Percentiles rank a stretch among this genome's conserved stretches.
Conservation (phyloP, 2,888 invertebrate species). For the Hemaris fuciformis region DNA sequence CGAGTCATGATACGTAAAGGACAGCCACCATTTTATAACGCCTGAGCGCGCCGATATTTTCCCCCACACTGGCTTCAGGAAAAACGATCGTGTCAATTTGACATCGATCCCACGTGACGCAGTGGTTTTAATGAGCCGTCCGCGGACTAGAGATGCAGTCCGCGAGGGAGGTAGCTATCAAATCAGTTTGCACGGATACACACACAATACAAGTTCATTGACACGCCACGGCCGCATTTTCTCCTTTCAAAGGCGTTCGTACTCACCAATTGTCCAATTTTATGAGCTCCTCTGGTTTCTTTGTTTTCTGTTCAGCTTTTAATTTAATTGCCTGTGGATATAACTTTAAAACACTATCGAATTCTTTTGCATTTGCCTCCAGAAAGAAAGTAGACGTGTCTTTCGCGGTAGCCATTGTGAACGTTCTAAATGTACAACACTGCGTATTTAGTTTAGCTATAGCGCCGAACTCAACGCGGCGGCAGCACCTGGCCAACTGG, state of each 20-base stretch:
- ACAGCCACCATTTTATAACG: conserved; percentile 82
- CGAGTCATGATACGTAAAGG: conserved; percentile 66
- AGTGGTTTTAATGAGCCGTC: conserved; percentile 86
- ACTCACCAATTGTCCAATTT: conserved; percentile 98
- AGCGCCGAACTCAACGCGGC: conserved; percentile 82
- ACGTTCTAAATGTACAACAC: conserved; percentile 82
- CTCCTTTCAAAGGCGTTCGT: conserved; percentile 77
- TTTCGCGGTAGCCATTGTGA: conserved; percentile 92
- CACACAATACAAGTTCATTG: conserved; percentile 83
- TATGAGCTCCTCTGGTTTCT: conserved; percentile 96
- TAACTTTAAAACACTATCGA: conserved; percentile 93
- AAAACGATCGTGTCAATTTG: conserved; percentile 83
- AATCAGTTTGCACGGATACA: conserved; percentile 83
- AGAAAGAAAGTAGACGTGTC: conserved; percentile 97
- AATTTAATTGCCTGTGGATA: conserved; percentile 95
- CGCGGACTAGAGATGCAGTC: conserved; percentile 83
- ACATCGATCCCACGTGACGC: conserved; percentile 88
- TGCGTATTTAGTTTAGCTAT: conserved; percentile 81
- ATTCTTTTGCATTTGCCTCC: conserved; percentile 92
- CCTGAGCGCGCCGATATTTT: conserved; percentile 78
- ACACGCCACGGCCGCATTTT: conserved; percentile 83
- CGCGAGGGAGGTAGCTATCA: conserved; percentile 85
- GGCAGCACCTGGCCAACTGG: conserved; percentile 83
- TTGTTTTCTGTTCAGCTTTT: conserved; percentile 94
- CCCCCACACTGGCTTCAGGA: conserved; percentile 77